Evolutionary conservation across 2,888 invertebrate genomes (phyloP), one percentile per base, ranked within the genome.

Genomic region (Apodemia duryi): DNA sequence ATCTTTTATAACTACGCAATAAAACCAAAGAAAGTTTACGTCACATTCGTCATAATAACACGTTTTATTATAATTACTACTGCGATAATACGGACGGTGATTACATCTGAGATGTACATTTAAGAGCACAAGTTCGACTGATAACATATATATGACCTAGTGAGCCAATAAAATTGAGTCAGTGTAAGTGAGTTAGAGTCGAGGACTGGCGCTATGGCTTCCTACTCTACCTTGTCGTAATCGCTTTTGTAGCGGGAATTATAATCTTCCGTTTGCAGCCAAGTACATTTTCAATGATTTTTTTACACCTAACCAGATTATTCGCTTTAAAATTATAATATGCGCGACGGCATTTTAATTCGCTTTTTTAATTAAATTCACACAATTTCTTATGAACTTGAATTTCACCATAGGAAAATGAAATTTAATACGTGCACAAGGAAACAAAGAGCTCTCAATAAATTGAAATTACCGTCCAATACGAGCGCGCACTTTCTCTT

Each of bases 401-500:
- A 46, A 46, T 46, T 46, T 46, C 46, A 38, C 38, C 6, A 46
- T 46, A 46, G 13, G 5, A 5, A 46, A 46, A 46, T 46, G 46
- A 46, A 46, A 46, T 46, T 46, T 65, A 64, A 60, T 63, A 65
- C 46, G 61, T 52, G 49, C 65, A 67, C 63, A 63, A 51, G 80
- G 75, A 80, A 84, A 85, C 83, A 83, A 84, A 84, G 81, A 86
- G 74, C 76, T 84, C 77, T 82, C 80, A 77, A 85, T 79, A 76
- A 77, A 21, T 29, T 67, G 81, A 85, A 84, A 82, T 73, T 83
- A 78, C 70, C 73, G 77, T 78, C 77, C 79, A 81, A 77, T 72
- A 76, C 80, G 81, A 80, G 77, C 80, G 85, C 83, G 79, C 81
- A 85, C 88, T 88, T 86, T 88, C 88, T 86, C 86, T 84, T 84